Evolutionary conservation across 1,140 invertebrate species (phyloP).

Genomic region (Solenopsis invicta): DNA sequence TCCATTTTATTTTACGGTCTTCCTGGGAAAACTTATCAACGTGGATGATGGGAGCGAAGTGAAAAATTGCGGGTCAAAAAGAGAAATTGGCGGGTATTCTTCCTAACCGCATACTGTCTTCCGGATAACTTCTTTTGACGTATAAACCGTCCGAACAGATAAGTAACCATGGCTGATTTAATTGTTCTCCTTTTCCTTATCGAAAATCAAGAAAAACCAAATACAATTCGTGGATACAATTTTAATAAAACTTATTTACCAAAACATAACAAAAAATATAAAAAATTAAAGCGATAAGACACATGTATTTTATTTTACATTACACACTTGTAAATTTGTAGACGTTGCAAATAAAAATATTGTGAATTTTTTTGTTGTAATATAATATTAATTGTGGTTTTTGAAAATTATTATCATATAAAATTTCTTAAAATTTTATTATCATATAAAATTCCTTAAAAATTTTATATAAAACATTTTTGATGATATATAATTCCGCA

Average conservation of each 20-base stretch:
- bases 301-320: background rate
- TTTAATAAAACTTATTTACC: slow-evolving; percentile 12
- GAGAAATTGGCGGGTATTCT: slow-evolving; percentile 58
- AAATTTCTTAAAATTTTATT: background rate
- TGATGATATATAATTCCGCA: background rate
- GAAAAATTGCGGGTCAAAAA: slow-evolving; percentile 64
- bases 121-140: slow-evolving; percentile 38
- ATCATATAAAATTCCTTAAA: background rate
- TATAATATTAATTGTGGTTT: background rate
- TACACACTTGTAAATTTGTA: background rate
- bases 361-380: background rate
- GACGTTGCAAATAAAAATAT: background rate
- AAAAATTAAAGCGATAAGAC: background rate
- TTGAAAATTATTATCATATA: background rate
- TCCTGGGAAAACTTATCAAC: slow-evolving; percentile 61
- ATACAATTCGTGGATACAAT: background rate
- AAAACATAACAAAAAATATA: background rate
- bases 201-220: background rate
- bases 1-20: slow-evolving; percentile 60
- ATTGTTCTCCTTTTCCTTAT: slow-evolving; percentile 7
- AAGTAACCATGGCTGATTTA: slow-evolving; percentile 53
- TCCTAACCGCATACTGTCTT: slow-evolving; percentile 53
- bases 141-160: slow-evolving; percentile 39
- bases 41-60: slow-evolving; percentile 61
- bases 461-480: background rate